Evolutionary conservation across 2,113 vertebrate genomes (phyloP).

Genomic region (Phodopus roborovskii): DNA sequence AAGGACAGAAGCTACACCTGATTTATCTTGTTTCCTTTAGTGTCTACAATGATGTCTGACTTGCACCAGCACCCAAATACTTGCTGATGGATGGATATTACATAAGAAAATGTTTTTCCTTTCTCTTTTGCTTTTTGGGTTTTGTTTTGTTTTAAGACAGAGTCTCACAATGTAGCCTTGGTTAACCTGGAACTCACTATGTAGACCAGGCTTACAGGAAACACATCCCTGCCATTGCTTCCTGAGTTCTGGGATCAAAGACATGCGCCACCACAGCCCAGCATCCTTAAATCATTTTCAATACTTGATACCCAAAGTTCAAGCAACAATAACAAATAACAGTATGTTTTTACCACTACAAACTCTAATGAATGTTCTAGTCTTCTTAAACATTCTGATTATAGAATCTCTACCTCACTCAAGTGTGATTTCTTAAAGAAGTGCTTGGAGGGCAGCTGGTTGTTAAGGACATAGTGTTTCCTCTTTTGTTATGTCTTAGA

Average conservation of each 20-base stretch:
- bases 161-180: too few species aligned
- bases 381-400: conserved; percentile 49
- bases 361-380: conserved; percentile 11
- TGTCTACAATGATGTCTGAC: neutral
- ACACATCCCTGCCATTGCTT: too few species aligned
- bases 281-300: conserved; percentile 24
- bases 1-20: neutral
- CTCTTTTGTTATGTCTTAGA: neutral
- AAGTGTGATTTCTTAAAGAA: conserved; percentile 53
- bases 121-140: neutral
- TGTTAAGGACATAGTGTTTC: neutral
- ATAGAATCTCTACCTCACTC: conserved; percentile 33
- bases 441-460: neutral
- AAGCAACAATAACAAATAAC: conserved; percentile 36
- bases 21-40: conserved; percentile 44
- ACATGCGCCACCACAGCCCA: neutral
- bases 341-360: conserved; percentile 29
- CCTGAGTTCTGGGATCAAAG: neutral
- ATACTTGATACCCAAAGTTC: neutral
- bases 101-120: neutral
- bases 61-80: neutral
- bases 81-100: neutral
- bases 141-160: too few species aligned
- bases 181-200: too few species aligned
- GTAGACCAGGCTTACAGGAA: too few species aligned